phyloP scores from a whole-genome alignment of 2,797 vertebrate genomes.

The Ceyx erithaca region DNA sequence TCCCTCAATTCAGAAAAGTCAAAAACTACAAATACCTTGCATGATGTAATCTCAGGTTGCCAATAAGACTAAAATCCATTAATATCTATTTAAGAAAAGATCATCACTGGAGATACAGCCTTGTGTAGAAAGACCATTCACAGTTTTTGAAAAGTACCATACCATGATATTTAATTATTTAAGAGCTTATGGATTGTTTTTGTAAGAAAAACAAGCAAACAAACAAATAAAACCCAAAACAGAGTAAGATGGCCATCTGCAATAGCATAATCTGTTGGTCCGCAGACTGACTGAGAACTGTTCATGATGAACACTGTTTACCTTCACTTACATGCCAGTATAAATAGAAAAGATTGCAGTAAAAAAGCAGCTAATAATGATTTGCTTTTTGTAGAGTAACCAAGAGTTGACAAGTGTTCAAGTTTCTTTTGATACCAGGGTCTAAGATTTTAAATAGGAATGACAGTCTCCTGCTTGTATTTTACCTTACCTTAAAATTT shows the following conservation, averaged over 20 bases:
- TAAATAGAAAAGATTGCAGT: not conserved
- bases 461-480: not conserved
- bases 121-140: not conserved
- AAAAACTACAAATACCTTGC: not conserved
- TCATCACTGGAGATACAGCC: not conserved
- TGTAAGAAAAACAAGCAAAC: not conserved
- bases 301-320: not conserved
- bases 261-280: slow-evolving; percentile 21
- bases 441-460: not conserved
- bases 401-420: not conserved
- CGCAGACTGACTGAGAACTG: not conserved
- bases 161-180: not conserved
- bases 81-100: not conserved
- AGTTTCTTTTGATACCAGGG: not conserved
- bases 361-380: not conserved
- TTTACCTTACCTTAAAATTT: not conserved
- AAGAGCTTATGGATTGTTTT: not conserved
- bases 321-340: not conserved
- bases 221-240: too few relatives aligned
- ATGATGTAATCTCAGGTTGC: not conserved
- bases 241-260: not conserved
- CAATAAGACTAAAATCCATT: not conserved
- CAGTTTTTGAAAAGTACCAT: not conserved
- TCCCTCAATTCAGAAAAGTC: not conserved
- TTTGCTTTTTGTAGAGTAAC: not conserved